Evolutionary conservation across 2,797 vertebrate genomes (phyloP).

Genomic region (Tarsius wallacei): DNA sequence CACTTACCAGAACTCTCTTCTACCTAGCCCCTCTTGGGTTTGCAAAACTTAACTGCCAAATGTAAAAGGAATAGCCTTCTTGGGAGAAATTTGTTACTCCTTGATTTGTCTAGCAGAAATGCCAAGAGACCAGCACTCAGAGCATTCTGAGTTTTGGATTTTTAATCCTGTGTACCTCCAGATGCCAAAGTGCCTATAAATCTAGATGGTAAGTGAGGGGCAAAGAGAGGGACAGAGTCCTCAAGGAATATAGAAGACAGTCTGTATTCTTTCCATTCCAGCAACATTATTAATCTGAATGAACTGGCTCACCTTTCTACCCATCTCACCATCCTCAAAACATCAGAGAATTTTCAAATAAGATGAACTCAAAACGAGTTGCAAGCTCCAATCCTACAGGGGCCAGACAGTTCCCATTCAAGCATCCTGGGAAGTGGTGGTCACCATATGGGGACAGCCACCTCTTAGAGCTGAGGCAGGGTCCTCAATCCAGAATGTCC

Average conservation of each 20-base stretch:
- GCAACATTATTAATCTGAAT: slow-evolving; percentile 54
- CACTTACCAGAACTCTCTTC: slow-evolving; percentile 79
- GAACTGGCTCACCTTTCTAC: slow-evolving; percentile 49
- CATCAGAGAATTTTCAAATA: not conserved
- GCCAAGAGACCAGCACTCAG: slow-evolving; percentile 69
- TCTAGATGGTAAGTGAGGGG: slow-evolving; percentile 76
- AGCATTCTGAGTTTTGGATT: slow-evolving; percentile 74
- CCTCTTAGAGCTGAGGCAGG: no score
- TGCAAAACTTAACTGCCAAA: slow-evolving; percentile 84
- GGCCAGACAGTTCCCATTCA: not conserved
- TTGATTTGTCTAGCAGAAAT: slow-evolving; percentile 85
- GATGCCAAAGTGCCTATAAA: slow-evolving; percentile 81
- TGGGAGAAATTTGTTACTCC: slow-evolving; percentile 84
- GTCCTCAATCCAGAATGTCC: not conserved
- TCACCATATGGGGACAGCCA: rapidly evolving
- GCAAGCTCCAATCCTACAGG: not conserved
- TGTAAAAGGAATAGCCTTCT: slow-evolving; percentile 83
- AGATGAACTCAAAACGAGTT: not conserved
- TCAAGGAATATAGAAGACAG: slow-evolving; percentile 42
- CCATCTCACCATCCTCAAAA: slow-evolving; percentile 15
- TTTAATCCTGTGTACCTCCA: slow-evolving; percentile 80
- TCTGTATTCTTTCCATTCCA: not conserved
- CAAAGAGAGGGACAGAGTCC: slow-evolving; percentile 33
- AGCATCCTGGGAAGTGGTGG: not conserved
- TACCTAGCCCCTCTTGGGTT: slow-evolving; percentile 75